Percentiles rank a stretch among this genome's conserved stretches.
These are phyloP conservation scores for Oxycera nigricornis DNA, from an alignment of 2,888 invertebrate species.

Conservation along the genomic window DNA sequence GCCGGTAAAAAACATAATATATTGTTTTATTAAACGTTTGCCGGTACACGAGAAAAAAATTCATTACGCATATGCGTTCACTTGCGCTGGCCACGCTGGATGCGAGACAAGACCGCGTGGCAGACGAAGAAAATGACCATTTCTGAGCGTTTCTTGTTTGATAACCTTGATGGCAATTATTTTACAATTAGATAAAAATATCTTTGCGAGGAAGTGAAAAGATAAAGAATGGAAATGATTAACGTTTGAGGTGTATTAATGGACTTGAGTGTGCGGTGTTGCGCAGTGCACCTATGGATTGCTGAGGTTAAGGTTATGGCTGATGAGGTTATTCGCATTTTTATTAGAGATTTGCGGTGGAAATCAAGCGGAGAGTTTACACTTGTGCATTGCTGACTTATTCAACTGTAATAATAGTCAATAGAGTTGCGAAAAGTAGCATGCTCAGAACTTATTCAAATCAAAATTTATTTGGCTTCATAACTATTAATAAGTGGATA, in stretches of 20 bases:
- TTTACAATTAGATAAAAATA: constrained; percentile 40
- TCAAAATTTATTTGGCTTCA: no score
- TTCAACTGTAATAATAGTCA: no score
- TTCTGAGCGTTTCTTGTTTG: constrained; percentile 1
- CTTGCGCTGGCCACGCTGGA: not conserved
- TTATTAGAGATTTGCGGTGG: no score
- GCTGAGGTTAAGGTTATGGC: constrained; percentile 27
- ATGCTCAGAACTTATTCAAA: no score
- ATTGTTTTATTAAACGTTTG: constrained; percentile 1
- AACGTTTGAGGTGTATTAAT: constrained; percentile 29
- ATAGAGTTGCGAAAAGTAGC: no score
- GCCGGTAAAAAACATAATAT: not conserved
- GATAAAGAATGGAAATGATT: constrained; percentile 37
- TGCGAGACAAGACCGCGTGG: not conserved
- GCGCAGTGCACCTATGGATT: not conserved
- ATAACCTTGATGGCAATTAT: constrained; percentile 38
- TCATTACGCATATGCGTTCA: not conserved
- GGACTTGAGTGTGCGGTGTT: not conserved
- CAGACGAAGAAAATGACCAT: not conserved
- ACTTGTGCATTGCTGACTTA: no score
- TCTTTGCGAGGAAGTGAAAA: constrained; percentile 33
- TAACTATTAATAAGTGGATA: no score
- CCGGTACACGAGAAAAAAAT: not conserved
- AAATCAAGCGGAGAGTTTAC: no score
- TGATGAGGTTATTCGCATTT: constrained; percentile 28